Conservation (phyloP, 2,797 vertebrate genomes). For the Ctenochaetus hawaiiensis region DNA sequence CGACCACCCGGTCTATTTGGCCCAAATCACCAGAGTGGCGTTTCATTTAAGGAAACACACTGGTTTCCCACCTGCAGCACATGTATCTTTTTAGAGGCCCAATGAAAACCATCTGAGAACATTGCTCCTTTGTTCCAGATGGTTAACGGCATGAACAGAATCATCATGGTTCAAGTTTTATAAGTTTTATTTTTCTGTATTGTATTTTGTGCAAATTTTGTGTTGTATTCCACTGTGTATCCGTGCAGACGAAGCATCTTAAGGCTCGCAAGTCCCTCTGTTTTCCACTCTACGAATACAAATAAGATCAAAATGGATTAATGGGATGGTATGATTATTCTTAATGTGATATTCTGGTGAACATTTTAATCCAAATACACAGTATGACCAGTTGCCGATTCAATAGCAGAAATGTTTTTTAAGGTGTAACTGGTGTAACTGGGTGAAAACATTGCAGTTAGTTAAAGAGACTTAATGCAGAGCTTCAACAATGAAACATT, state of each 20-base stretch:
- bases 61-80: slow-evolving; percentile 52
- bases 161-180: background rate
- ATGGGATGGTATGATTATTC: background rate
- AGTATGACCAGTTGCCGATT: background rate
- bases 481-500: slow-evolving; percentile 44
- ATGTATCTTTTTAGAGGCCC: background rate
- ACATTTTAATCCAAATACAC: background rate
- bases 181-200: background rate
- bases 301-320: background rate
- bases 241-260: background rate
- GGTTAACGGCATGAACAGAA: background rate
- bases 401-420: background rate
- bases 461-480: background rate
- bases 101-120: slow-evolving; percentile 58
- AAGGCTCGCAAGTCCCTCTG: background rate
- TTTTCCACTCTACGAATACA: background rate
- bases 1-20: slow-evolving; percentile 38
- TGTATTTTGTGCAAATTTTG: background rate
- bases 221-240: background rate
- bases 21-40: background rate
- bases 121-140: background rate
- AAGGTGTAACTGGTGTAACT: background rate
- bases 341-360: accelerated
- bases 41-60: slow-evolving; percentile 18
- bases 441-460: background rate